A percentile compares a stretch with the other conserved stretches of the same genome.
Conservation (phyloP, 2,888 invertebrate species). For the Biston stratarius region DNA sequence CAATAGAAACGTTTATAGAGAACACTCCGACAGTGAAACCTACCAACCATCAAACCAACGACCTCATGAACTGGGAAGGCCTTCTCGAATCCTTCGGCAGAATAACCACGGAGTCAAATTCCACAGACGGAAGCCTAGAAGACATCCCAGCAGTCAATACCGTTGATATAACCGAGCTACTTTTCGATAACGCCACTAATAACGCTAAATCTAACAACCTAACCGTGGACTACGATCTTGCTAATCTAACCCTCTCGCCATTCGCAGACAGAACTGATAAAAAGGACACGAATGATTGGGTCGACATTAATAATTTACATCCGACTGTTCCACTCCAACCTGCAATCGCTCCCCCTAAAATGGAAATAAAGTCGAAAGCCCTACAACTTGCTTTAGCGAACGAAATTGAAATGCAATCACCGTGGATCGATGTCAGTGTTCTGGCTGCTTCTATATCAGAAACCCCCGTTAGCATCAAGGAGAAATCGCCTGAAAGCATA, state of each 20-base stretch:
- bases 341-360: constrained; percentile 50
- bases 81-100: constrained; percentile 79
- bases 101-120: constrained; percentile 79
- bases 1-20: constrained; percentile 52
- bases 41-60: constrained; percentile 51
- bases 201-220: constrained; percentile 63
- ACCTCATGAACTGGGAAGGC: constrained; percentile 78
- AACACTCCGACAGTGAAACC: constrained; percentile 45
- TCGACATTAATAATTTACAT: constrained; percentile 62
- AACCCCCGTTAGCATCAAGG: constrained; percentile 88
- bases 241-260: constrained; percentile 64
- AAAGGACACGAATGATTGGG: constrained; percentile 63
- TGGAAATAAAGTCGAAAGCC: constrained; percentile 81
- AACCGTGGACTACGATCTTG: constrained; percentile 72
- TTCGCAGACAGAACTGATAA: constrained; percentile 66
- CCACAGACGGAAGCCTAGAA: constrained; percentile 74
- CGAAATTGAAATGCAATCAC: constrained; percentile 91
- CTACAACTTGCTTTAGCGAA: constrained; percentile 91
- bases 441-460: constrained; percentile 88
- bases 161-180: constrained; percentile 76
- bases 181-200: constrained; percentile 70
- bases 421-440: constrained; percentile 91
- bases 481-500: constrained; percentile 84
- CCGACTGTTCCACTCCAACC: constrained; percentile 51
- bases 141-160: constrained; percentile 68